phyloP scores from a whole-genome alignment of 2,113 vertebrate species.

The cat (Felis catus) region F.catus_Fca126_mat1.0 CM031420.1:99621001-99621500 shows the following conservation, averaged over 20 bases:
- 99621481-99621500: background rate
- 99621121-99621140: background rate
- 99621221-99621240: background rate
- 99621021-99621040: background rate
- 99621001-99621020: background rate
- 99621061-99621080: background rate
- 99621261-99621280: background rate
- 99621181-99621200: background rate
- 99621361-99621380: background rate
- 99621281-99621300: background rate
- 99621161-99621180: background rate
- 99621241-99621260: background rate
- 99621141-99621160: background rate
- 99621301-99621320: background rate
- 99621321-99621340: background rate
- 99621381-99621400: background rate
- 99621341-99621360: background rate
- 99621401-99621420: background rate
- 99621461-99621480: background rate
- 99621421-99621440: background rate
- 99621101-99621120: conserved; percentile 1
- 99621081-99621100: background rate
- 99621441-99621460: background rate
- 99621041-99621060: background rate
- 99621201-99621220: background rate